A percentile compares a stretch with the other conserved stretches of the same genome.
Evolutionary conservation across 2,113 vertebrate species (phyloP).

Genomic region (Oxygymnocypris stewartii): DNA sequence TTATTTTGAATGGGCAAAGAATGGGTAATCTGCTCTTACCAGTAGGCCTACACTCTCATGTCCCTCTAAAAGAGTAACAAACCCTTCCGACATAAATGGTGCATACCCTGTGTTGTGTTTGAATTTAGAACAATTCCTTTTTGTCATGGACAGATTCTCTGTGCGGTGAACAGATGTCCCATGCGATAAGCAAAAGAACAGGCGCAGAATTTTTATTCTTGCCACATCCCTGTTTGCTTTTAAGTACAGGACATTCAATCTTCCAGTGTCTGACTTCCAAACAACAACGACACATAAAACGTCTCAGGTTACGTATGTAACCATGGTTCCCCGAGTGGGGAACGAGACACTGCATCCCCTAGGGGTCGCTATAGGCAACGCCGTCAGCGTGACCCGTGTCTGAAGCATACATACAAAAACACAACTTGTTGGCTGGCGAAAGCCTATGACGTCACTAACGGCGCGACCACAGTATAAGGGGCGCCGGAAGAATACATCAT

Average conservation of each 20-base stretch:
- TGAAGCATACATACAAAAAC: too few species aligned
- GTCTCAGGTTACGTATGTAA: too few species aligned
- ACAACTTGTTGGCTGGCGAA: too few species aligned
- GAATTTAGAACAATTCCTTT: neutral
- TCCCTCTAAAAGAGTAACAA: neutral
- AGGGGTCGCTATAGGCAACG: too few species aligned
- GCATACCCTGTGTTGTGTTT: neutral
- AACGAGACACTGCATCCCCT: too few species aligned
- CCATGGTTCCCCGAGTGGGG: too few species aligned
- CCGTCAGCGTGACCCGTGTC: too few species aligned
- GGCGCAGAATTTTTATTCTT: neutral
- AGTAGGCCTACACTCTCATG: neutral
- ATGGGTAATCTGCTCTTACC: too few species aligned
- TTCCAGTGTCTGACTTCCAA: neutral
- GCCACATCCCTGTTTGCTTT: neutral
- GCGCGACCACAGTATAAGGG: too few species aligned
- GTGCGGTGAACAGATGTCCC: neutral
- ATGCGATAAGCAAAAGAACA: neutral
- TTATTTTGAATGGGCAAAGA: too few species aligned
- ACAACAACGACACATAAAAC: neutral
- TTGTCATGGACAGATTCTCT: neutral
- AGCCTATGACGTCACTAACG: too few species aligned
- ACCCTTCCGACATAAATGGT: conserved; percentile 4
- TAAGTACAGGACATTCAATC: neutral
- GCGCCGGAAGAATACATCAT: too few species aligned